phyloP scores from a whole-genome alignment of 1,140 invertebrate genomes.

The Bactericera cockerelli region DNA sequence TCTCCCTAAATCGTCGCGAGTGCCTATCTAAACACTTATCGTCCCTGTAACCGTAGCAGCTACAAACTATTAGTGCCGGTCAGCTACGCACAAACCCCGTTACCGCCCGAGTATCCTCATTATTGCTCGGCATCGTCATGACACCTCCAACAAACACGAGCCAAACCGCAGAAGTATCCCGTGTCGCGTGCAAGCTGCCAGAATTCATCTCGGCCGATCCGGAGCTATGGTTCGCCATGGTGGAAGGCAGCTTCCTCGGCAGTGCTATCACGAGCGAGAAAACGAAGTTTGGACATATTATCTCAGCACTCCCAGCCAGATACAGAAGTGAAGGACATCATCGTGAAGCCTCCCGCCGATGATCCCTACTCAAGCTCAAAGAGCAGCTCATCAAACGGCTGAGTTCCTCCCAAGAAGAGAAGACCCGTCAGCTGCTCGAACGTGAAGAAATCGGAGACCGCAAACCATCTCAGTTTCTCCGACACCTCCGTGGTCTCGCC shows the following conservation, averaged over 20 bases:
- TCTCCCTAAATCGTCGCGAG: too few species aligned
- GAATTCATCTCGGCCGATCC: slow-evolving; percentile 7
- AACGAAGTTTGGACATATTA: neutral
- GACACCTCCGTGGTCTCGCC: slow-evolving; percentile 11
- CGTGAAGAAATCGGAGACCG: slow-evolving; percentile 18
- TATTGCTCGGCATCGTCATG: too few species aligned
- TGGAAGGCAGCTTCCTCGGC: slow-evolving; percentile 20
- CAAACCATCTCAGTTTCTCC: slow-evolving; percentile 17
- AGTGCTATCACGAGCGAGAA: neutral
- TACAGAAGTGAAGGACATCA: neutral
- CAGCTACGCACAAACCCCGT: too few species aligned
- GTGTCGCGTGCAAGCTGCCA: slow-evolving; percentile 32
- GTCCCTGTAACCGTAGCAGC: too few species aligned
- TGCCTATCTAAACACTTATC: too few species aligned
- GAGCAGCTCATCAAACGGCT: slow-evolving; percentile 14
- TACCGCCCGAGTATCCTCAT: too few species aligned
- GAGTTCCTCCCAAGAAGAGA: slow-evolving; percentile 9
- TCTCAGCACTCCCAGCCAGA: neutral
- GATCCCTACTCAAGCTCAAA: slow-evolving; percentile 14
- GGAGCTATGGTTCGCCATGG: neutral
- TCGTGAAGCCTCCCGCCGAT: neutral
- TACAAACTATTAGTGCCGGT: too few species aligned
- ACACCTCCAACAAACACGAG: too few species aligned
- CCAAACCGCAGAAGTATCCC: too few species aligned
- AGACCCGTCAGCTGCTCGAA: slow-evolving; percentile 14